Evolutionary conservation across 2,797 vertebrate species (phyloP).

Genomic region (Semotilus atromaculatus): DNA sequence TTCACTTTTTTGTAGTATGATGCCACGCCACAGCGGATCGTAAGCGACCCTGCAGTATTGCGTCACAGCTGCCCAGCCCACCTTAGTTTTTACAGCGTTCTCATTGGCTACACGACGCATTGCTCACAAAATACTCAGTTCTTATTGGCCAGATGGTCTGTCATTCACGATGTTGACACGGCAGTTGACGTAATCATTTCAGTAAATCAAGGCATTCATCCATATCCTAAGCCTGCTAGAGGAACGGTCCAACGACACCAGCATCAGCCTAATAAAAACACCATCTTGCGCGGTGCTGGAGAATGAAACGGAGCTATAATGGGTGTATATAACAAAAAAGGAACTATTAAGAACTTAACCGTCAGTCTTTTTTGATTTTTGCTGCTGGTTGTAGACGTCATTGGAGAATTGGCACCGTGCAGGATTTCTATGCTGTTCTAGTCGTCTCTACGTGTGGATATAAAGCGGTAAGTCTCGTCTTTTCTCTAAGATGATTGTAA

Average conservation of each 20-base stretch:
- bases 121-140: slow-evolving; percentile 42
- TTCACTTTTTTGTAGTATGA: slow-evolving; percentile 53
- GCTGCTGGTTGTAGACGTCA: slow-evolving; percentile 49
- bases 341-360: slow-evolving; percentile 67
- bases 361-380: slow-evolving; percentile 71
- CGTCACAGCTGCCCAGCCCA: slow-evolving; percentile 72
- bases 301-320: slow-evolving; percentile 73
- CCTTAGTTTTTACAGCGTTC: neutral
- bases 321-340: slow-evolving; percentile 72
- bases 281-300: slow-evolving; percentile 53
- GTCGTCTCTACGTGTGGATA: slow-evolving; percentile 56
- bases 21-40: slow-evolving; percentile 62
- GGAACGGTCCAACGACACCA: slow-evolving; percentile 61
- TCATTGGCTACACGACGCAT: slow-evolving; percentile 67
- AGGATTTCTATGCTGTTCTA: slow-evolving; percentile 67
- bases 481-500: neutral
- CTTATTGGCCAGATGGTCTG: slow-evolving; percentile 65
- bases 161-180: slow-evolving; percentile 65
- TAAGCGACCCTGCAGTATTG: slow-evolving; percentile 83
- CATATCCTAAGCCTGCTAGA: slow-evolving; percentile 69
- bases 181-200: slow-evolving; percentile 85
- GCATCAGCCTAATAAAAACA: slow-evolving; percentile 58
- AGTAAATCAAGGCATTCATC: slow-evolving; percentile 79
- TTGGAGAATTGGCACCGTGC: slow-evolving; percentile 64
- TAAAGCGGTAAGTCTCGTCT: slow-evolving; percentile 72